A percentile compares a stretch with the other conserved stretches of the same genome.
Evolutionary conservation across 1,140 invertebrate species (phyloP).

Genomic region (Neoseiulus cucumeris): DNA sequence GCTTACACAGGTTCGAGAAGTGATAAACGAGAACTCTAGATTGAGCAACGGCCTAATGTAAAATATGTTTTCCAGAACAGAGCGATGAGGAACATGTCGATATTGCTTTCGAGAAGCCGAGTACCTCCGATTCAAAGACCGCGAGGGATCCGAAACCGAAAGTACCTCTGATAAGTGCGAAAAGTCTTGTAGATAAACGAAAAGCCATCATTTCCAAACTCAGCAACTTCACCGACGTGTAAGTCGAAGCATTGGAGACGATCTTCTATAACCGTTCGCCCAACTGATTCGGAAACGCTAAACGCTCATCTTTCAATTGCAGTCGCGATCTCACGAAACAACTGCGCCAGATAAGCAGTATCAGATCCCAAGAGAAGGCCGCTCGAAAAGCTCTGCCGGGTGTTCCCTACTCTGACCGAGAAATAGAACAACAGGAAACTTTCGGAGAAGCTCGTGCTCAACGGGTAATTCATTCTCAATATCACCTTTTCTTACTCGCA

Average conservation of each 20-base stretch:
- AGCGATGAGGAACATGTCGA: no score
- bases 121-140: no score
- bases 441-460: not conserved
- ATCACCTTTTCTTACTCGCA: no score
- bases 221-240: constrained; percentile 5
- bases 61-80: no score
- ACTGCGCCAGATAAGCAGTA: not conserved
- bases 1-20: no score
- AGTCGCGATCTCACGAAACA: not conserved
- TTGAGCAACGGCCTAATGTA: no score
- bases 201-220: constrained; percentile 2
- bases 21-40: no score
- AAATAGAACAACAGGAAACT: not conserved
- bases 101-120: no score
- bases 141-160: no score
- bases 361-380: not conserved
- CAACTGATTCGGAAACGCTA: not conserved
- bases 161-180: not conserved
- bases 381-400: not conserved
- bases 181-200: constrained; percentile 2
- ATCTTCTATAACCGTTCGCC: not conserved
- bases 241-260: not conserved
- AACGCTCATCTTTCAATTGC: not conserved
- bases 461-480: not conserved
- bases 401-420: not conserved